phyloP scores from a whole-genome alignment of 2,113 vertebrate species.

The Narcine bancroftii region DNA sequence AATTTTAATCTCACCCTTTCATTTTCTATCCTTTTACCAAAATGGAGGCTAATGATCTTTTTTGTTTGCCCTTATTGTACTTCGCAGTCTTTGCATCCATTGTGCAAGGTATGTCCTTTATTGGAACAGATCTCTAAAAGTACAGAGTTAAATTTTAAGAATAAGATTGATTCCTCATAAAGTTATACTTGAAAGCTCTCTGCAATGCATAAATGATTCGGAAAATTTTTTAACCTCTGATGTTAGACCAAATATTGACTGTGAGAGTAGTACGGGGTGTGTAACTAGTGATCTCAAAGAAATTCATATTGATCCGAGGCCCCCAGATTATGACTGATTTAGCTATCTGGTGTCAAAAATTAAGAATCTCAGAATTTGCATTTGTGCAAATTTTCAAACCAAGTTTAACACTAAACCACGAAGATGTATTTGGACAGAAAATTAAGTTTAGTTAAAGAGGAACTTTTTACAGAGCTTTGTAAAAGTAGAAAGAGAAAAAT shows the following conservation, averaged over 20 bases:
- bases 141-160: neutral
- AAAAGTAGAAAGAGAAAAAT: neutral
- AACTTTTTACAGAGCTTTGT: too few relatives aligned
- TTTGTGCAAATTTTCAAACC: too few relatives aligned
- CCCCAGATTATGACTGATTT: neutral
- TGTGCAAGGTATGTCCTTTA: neutral
- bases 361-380: too few relatives aligned
- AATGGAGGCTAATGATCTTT: neutral
- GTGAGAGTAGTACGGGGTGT: neutral
- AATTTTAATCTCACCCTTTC: neutral
- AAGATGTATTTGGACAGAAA: too few relatives aligned
- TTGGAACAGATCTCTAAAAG: neutral
- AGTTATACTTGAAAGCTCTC: neutral
- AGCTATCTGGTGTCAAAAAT: neutral
- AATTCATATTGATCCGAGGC: neutral
- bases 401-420: too few relatives aligned
- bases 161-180: neutral
- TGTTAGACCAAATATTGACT: neutral
- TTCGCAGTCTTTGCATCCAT: neutral
- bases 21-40: neutral
- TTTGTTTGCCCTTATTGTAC: too few relatives aligned
- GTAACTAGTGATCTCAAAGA: neutral
- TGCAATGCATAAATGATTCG: neutral
- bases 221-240: neutral
- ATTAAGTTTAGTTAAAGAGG: too few relatives aligned